Evolutionary conservation across 2,797 vertebrate species (phyloP), one percentile per base, ranked within the genome.

Genomic region (Acestrorhynchus altus): DNA sequence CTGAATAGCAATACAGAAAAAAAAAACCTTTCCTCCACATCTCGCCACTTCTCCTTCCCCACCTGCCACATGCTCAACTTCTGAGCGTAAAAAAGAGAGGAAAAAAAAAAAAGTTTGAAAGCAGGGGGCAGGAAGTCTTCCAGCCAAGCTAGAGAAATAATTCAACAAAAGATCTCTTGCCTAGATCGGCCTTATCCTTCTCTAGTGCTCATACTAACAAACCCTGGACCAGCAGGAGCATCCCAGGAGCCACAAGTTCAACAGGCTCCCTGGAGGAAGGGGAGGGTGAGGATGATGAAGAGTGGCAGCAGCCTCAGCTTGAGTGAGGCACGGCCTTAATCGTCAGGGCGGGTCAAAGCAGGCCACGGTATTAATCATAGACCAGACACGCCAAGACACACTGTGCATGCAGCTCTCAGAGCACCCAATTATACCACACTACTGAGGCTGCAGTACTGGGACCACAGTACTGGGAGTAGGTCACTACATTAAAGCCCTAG

Each of bases 321-420:
- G 79, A 4, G 22, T 39, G 72, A 72, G 22, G 16, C 54, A 10
- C 13, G 0, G 68, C 57, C 73, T 83, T 76, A 40, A 72, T 76
- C 57, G 4, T 22, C 59, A 73, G 77, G 68, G 59, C 49, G 73
- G 75, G 81, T 63, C 75, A 84, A 81, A 59, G 67, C 51, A 63
- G 64, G 71, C 69, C 35, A 24, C 16, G 16, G n/a, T 22, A 81
- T 83, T 72, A 83, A 84, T 80, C 81, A 81, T 79, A 63, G 80
- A 79, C n/a, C 15, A 77, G 64, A 72, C 72, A 65, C 66, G 22
- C 20, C n/a, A 13, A 10, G 18, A 61, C 63, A 57, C 39, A 44
- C 51, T 47, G 24, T 47, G 4, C 8, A 47, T 3, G 12, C 40
- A 44, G 61, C 24, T 68, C 76, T 71, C 78, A 66, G 28, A 42